Evolutionary conservation across 2,113 vertebrate genomes (phyloP).

Genomic region (Nanorana parkeri): DNA sequence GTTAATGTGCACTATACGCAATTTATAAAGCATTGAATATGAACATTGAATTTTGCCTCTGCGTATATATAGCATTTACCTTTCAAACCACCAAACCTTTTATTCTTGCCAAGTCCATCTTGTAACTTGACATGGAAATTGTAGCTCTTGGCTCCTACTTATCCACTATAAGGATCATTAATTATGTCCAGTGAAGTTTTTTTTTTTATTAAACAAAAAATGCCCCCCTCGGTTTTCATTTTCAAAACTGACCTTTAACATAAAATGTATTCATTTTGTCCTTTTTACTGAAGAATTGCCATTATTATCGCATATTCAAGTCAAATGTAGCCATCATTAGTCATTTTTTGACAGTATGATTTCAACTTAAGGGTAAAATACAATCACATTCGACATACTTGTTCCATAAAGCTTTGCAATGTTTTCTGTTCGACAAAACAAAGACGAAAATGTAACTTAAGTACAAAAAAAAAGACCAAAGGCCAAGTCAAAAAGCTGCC

Average conservation of each 20-base stretch:
- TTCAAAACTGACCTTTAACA: slow-evolving; percentile 22
- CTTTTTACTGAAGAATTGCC: slow-evolving; percentile 23
- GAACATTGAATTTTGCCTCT: not conserved
- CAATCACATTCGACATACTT: not conserved
- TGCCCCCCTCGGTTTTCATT: not conserved
- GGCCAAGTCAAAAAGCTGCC: too few species aligned
- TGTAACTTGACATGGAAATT: slow-evolving; percentile 26
- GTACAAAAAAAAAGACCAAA: too few species aligned
- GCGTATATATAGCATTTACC: not conserved
- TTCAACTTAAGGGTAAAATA: not conserved
- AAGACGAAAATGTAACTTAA: not conserved
- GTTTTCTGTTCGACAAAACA: not conserved
- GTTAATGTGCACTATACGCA: not conserved
- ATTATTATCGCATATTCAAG: slow-evolving; percentile 19
- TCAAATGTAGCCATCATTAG: slow-evolving; percentile 4
- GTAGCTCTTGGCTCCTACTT: slow-evolving; percentile 13
- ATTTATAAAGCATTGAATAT: not conserved
- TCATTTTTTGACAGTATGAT: slow-evolving; percentile 6
- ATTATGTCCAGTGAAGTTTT: slow-evolving; percentile 17
- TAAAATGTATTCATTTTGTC: not conserved
- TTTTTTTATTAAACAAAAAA: slow-evolving; percentile 32
- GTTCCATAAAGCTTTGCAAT: not conserved
- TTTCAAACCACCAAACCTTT: not conserved
- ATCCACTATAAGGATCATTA: slow-evolving; percentile 1
- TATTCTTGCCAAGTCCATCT: slow-evolving; percentile 22